A percentile compares a stretch with the other conserved stretches of the same genome.
Evolutionary conservation across 1,140 invertebrate species (phyloP).

Genomic region (Drosophila lacteicornis): DNA sequence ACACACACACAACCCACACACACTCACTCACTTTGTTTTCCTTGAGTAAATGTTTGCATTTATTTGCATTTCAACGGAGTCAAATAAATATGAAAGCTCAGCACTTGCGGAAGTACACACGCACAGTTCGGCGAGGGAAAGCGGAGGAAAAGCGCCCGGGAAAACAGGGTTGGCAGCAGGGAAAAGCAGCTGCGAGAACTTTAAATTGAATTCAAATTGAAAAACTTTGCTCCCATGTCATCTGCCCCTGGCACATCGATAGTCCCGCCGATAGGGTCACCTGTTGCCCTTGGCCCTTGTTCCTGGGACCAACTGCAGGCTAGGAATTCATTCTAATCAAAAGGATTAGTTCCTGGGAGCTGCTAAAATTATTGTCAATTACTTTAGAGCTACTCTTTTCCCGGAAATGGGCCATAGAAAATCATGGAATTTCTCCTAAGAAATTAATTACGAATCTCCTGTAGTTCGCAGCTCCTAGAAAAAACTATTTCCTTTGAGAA

Average conservation of each 20-base stretch:
- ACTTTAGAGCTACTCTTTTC: too few species aligned
- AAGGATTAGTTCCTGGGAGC: background rate
- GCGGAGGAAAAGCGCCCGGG: constrained; percentile 1
- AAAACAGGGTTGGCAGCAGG: background rate
- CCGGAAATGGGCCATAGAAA: too few species aligned
- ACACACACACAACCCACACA: background rate
- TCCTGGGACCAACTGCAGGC: background rate
- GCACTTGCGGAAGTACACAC: constrained; percentile 14
- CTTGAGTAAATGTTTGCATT: constrained; percentile 57
- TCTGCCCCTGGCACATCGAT: constrained; percentile 38
- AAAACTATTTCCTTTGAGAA: background rate
- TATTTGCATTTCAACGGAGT: constrained; percentile 73
- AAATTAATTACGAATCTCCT: background rate
- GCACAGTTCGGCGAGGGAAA: background rate
- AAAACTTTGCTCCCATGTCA: constrained; percentile 36
- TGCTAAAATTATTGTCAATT: too few species aligned
- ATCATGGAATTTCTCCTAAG: too few species aligned
- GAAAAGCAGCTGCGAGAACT: constrained; percentile 17
- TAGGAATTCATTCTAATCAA: background rate
- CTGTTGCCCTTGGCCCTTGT: constrained; percentile 21
- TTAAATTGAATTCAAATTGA: constrained; percentile 56
- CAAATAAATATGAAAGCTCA: constrained; percentile 56
- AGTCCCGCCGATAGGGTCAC: constrained; percentile 4
- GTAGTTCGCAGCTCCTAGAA: background rate
- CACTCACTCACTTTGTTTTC: constrained; percentile 33